Evolutionary conservation across 2,113 vertebrate genomes (phyloP).

Genomic region (Oreotragus oreotragus): DNA sequence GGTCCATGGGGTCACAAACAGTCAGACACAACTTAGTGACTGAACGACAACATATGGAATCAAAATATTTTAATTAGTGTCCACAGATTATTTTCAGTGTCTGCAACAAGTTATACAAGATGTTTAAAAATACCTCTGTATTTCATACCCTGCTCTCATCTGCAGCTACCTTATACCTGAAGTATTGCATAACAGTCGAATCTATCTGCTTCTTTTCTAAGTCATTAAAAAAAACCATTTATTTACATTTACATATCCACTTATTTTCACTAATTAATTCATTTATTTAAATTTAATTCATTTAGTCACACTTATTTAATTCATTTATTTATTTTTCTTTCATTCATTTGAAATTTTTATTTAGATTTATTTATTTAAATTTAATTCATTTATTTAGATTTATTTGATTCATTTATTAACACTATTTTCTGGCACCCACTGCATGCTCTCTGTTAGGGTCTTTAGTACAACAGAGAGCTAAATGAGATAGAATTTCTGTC

Average conservation of each 20-base stretch:
- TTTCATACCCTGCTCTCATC: neutral
- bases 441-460: neutral
- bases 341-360: neutral
- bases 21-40: neutral
- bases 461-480: neutral
- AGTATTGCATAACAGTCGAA: neutral
- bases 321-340: neutral
- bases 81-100: neutral
- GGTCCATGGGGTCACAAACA: neutral
- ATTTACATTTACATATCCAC: neutral
- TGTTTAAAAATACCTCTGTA: neutral
- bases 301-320: neutral
- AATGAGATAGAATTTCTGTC: neutral
- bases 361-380: neutral
- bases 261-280: neutral
- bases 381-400: neutral
- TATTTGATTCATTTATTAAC: neutral
- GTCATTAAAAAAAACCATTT: neutral
- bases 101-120: neutral
- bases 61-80: conserved; percentile 40
- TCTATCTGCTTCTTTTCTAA: neutral
- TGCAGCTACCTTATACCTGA: neutral
- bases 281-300: neutral
- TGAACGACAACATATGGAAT: neutral
- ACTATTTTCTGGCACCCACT: neutral